These are phyloP conservation scores for Pelvicachromis taeniatus DNA, from an alignment of 2,113 vertebrate species.

Conservation along the genomic window DNA sequence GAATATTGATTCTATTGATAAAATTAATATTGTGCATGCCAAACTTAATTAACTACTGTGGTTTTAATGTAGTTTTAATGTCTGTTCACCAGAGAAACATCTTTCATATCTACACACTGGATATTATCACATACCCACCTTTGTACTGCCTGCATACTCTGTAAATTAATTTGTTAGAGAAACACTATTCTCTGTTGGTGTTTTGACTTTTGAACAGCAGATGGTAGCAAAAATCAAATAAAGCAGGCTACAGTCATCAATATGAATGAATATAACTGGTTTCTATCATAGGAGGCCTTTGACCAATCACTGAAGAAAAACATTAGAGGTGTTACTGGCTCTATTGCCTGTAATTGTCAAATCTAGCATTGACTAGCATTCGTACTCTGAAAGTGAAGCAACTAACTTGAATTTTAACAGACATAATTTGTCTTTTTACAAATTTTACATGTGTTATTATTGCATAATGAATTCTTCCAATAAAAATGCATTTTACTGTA, in stretches of 20 bases:
- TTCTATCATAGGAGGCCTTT: not conserved
- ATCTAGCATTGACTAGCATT: not conserved
- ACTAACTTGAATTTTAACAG: not conserved
- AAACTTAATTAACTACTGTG: not conserved
- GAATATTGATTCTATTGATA: not conserved
- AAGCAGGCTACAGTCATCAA: not conserved
- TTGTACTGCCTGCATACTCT: not conserved
- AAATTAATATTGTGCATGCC: not conserved
- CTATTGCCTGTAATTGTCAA: not conserved
- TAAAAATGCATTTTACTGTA: not conserved
- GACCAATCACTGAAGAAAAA: not conserved
- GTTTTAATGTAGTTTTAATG: not conserved
- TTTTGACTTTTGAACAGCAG: slow-evolving; percentile 47
- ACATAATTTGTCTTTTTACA: not conserved
- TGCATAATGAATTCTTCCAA: not conserved
- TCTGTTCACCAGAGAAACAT: not conserved
- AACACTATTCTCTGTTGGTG: not conserved
- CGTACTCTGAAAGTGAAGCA: not conserved
- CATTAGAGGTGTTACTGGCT: not conserved
- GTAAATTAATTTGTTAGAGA: not conserved
- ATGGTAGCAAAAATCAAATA: slow-evolving; percentile 56
- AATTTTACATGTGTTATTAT: not conserved
- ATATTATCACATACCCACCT: not conserved
- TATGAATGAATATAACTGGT: not conserved
- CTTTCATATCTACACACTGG: not conserved